A percentile compares a stretch with the other conserved stretches of the same genome.
These are phyloP conservation scores for Cheirogaleus major DNA, from an alignment of 2,797 vertebrate genomes.

Conservation along the genomic window DNA sequence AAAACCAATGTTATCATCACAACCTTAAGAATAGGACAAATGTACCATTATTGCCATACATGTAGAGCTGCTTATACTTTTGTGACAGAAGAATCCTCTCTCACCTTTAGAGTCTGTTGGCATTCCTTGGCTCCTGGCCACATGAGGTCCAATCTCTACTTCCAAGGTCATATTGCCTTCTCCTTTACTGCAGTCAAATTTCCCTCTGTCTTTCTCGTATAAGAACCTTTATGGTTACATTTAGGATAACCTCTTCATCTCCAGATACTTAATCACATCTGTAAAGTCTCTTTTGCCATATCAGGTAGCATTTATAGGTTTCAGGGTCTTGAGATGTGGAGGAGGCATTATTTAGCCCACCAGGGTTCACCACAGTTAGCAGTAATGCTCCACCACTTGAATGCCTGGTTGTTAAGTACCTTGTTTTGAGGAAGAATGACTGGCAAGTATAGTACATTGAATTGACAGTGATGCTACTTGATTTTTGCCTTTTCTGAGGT, in stretches of 20 bases:
- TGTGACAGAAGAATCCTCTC: neutral
- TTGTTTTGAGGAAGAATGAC: neutral
- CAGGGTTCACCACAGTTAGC: fast-evolving
- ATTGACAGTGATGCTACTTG: too few species aligned
- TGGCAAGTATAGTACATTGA: too few species aligned
- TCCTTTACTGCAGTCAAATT: neutral
- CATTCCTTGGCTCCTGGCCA: neutral
- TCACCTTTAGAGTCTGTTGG: neutral
- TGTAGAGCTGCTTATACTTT: neutral
- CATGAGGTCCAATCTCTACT: neutral
- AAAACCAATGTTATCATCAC: neutral
- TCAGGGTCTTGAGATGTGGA: neutral
- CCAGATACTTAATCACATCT: neutral
- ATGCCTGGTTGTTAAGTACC: neutral
- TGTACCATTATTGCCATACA: neutral
- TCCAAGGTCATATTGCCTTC: neutral
- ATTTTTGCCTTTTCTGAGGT: neutral
- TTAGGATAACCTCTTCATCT: neutral
- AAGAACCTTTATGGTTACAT: neutral
- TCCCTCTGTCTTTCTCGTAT: neutral
- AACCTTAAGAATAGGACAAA: neutral
- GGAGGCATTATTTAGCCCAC: neutral
- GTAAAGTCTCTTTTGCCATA: neutral
- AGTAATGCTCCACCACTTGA: neutral
- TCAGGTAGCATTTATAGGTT: neutral